phyloP scores from a whole-genome alignment of 2,888 invertebrate species.

The Lingula anatina region DNA sequence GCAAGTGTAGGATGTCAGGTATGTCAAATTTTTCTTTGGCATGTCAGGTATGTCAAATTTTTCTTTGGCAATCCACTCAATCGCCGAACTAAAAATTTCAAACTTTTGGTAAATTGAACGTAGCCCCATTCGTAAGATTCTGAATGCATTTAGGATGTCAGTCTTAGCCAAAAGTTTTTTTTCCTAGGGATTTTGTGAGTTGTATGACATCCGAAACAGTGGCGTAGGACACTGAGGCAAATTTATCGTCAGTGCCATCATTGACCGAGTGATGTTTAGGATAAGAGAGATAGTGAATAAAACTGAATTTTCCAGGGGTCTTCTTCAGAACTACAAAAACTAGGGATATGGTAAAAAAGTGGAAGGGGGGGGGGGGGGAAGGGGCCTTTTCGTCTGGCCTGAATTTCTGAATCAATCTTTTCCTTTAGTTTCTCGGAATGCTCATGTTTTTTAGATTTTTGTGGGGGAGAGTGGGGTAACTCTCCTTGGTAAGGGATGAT shows the following conservation, averaged over 20 bases:
- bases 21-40: too few species aligned
- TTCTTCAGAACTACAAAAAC: slow-evolving; percentile 7
- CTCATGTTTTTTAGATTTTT: too few species aligned
- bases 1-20: too few species aligned
- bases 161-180: slow-evolving; percentile 5
- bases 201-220: slow-evolving; percentile 69
- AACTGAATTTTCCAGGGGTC: slow-evolving; percentile 5
- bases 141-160: slow-evolving; percentile 2
- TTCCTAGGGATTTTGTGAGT: slow-evolving; percentile 53
- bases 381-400: slow-evolving; percentile 4
- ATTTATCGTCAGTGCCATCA: neutral
- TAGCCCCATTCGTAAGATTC: slow-evolving; percentile 5
- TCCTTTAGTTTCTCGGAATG: too few species aligned
- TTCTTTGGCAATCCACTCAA: too few species aligned
- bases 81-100: too few species aligned
- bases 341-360: slow-evolving; percentile 3
- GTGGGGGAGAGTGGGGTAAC: too few species aligned
- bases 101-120: too few species aligned
- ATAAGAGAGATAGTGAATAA: slow-evolving; percentile 9
- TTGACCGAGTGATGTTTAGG: slow-evolving; percentile 4
- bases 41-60: too few species aligned
- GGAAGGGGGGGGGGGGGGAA: slow-evolving; percentile 5
- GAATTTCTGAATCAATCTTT: slow-evolving; percentile 3
- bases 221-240: slow-evolving; percentile 2
- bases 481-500: too few species aligned